These are phyloP conservation scores for Anguilla pacifica DNA, from an alignment of 2,797 vertebrate species.

Conservation along the genomic window DNA sequence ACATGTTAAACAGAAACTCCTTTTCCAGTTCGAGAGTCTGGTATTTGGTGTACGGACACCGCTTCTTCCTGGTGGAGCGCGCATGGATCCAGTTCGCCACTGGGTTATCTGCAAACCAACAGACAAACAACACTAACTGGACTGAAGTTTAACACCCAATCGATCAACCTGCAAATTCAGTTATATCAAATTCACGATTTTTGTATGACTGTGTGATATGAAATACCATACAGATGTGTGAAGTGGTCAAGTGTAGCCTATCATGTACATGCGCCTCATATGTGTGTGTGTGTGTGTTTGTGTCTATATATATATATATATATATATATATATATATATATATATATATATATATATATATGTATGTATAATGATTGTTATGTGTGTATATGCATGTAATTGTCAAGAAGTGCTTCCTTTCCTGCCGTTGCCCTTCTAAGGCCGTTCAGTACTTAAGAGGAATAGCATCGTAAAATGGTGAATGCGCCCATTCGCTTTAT, in stretches of 20 bases:
- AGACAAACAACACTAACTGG: conserved; percentile 24
- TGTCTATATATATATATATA: conserved; percentile 4
- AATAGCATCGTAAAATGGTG: conserved; percentile 44
- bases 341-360: conserved; percentile 7
- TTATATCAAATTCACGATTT: conserved; percentile 4
- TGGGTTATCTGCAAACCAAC: conserved; percentile 72
- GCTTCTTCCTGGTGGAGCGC: conserved; percentile 82
- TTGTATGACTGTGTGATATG: background rate
- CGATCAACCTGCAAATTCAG: background rate
- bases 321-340: conserved; percentile 5
- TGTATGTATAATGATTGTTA: background rate
- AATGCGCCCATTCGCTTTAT: conserved; percentile 66
- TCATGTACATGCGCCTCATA: background rate
- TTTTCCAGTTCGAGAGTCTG: conserved; percentile 87
- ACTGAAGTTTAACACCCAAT: background rate
- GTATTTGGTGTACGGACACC: conserved; percentile 84
- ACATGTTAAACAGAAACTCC: conserved; percentile 88
- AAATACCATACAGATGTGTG: too few species aligned
- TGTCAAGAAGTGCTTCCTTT: background rate
- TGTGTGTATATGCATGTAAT: conserved; percentile 14
- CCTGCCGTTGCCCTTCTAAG: conserved; percentile 16
- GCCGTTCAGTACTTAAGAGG: conserved; percentile 27
- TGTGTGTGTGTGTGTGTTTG: background rate
- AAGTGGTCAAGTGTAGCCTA: background rate
- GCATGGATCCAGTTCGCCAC: conserved; percentile 85